A percentile compares a stretch with the other conserved stretches of the same genome.
Conservation (phyloP, 2,888 invertebrate species). For the Autographa pulchrina region DNA sequence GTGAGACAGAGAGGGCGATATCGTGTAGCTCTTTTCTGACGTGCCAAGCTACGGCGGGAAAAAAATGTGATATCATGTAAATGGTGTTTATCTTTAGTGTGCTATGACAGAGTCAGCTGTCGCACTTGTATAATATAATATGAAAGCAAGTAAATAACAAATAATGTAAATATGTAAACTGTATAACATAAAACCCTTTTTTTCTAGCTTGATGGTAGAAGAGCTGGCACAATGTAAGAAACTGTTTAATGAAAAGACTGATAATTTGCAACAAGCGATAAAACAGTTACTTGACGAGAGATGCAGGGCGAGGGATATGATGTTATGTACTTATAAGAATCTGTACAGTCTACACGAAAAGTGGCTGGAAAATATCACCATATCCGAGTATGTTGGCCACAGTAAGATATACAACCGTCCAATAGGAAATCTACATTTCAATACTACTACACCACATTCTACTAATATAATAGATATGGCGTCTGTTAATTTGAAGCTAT, state of each 20-base stretch:
- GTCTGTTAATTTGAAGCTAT: slow-evolving; percentile 90
- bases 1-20: too few relatives aligned
- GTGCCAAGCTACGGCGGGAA: too few relatives aligned
- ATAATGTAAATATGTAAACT: too few relatives aligned
- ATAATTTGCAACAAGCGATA: slow-evolving; percentile 92
- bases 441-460: slow-evolving; percentile 84
- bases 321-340: slow-evolving; percentile 91
- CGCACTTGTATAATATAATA: too few relatives aligned
- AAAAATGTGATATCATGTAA: too few relatives aligned
- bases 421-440: slow-evolving; percentile 87
- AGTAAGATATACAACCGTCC: slow-evolving; percentile 79
- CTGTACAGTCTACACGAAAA: slow-evolving; percentile 86
- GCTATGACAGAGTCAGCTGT: too few relatives aligned
- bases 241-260: slow-evolving; percentile 92
- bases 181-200: neutral
- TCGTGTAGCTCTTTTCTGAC: too few relatives aligned
- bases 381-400: slow-evolving; percentile 80
- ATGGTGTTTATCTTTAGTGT: too few relatives aligned
- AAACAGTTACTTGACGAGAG: slow-evolving; percentile 92
- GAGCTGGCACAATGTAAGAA: slow-evolving; percentile 97
- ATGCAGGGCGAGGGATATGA: slow-evolving; percentile 90
- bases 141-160: too few relatives aligned
- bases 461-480: slow-evolving; percentile 91
- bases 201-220: slow-evolving; percentile 96
- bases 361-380: slow-evolving; percentile 83